Evolutionary conservation across 2,113 vertebrate genomes (phyloP).

Genomic region (Sminthopsis crassicaudata): DNA sequence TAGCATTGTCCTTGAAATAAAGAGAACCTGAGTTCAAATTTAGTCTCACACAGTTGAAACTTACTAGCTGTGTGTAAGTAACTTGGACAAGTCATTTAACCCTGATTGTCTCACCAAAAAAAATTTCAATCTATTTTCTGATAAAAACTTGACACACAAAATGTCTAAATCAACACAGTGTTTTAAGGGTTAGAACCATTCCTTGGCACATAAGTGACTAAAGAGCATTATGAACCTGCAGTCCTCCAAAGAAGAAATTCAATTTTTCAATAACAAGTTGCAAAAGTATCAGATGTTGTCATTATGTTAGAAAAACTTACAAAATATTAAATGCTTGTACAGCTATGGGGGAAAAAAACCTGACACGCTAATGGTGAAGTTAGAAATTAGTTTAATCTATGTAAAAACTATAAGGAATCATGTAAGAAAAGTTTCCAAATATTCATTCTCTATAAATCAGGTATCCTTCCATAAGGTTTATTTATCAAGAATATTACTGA

Average conservation of each 20-base stretch:
- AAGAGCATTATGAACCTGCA: not conserved
- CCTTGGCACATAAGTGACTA: not conserved
- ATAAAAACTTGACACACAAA: not conserved
- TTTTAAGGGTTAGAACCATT: not conserved
- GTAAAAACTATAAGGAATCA: not conserved
- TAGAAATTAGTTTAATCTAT: not conserved
- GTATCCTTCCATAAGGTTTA: not conserved
- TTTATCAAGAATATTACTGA: not conserved
- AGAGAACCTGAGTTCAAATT: too few relatives aligned
- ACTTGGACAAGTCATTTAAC: too few relatives aligned
- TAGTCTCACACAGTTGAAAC: too few relatives aligned
- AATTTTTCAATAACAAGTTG: not conserved
- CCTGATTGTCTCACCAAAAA: too few relatives aligned
- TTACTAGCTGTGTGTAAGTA: too few relatives aligned
- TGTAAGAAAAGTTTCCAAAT: not conserved
- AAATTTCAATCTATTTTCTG: not conserved
- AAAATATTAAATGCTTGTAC: not conserved
- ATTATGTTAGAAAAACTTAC: not conserved
- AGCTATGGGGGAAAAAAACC: not conserved
- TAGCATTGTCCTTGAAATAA: too few relatives aligned
- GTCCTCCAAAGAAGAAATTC: not conserved
- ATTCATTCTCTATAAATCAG: not conserved
- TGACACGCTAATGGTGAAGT: not conserved
- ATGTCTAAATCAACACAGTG: not conserved
- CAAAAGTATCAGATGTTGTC: not conserved